These are phyloP conservation scores for Ametastegia equiseti DNA, from an alignment of 2,888 invertebrate genomes.

Conservation along the genomic window DNA sequence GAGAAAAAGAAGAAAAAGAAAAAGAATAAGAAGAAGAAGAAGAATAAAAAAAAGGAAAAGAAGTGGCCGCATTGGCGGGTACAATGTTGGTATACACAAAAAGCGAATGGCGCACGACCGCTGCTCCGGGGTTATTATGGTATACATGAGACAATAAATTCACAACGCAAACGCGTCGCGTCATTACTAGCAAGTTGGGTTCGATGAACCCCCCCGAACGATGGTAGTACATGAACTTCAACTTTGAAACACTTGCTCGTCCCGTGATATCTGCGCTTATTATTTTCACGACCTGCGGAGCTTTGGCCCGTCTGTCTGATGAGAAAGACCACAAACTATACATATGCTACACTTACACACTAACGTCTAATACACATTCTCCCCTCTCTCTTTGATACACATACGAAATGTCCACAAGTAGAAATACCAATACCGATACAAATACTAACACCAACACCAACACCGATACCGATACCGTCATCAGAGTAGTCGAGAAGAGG, in stretches of 20 bases:
- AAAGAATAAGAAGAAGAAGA: neutral
- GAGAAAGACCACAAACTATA: neutral
- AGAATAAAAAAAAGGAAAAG: too few relatives aligned
- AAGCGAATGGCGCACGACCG: constrained; percentile 62
- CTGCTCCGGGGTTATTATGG: too few relatives aligned
- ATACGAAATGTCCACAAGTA: neutral
- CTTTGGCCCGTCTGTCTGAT: constrained; percentile 33
- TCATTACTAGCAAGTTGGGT: constrained; percentile 58
- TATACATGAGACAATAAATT: constrained; percentile 70
- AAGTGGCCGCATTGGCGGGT: neutral
- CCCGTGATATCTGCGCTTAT: constrained; percentile 29
- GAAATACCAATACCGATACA: neutral
- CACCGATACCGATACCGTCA: too few relatives aligned
- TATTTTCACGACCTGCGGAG: constrained; percentile 27
- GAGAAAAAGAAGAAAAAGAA: neutral
- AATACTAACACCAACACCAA: neutral
- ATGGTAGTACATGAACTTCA: constrained; percentile 43
- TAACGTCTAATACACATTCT: too few relatives aligned
- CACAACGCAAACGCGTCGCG: constrained; percentile 64
- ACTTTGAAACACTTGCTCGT: constrained; percentile 31
- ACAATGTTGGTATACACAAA: constrained; percentile 54
- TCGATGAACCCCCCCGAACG: constrained; percentile 11
- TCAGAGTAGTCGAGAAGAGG: neutral
- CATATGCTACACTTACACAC: too few relatives aligned
- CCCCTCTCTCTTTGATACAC: too few relatives aligned